Base-by-base conservation (phyloP, 1,140 invertebrate genomes). In the Philotrypesis tridentata region DNA sequence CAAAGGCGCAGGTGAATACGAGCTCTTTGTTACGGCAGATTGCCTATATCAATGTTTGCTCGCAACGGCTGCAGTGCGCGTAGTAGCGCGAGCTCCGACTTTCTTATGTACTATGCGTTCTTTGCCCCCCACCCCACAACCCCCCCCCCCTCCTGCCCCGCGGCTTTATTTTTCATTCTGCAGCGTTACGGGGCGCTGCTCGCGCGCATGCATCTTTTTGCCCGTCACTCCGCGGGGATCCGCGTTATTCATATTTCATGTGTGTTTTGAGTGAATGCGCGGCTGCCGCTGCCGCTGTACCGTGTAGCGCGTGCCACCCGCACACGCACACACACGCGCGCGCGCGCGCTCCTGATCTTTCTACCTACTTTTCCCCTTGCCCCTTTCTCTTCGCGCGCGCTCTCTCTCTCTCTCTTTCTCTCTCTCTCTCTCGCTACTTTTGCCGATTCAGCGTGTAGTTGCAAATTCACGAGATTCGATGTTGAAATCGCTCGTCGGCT, bases 241-340 rank as follows among this genome's bases (percentile, higher is more conserved):
- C 31, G 29, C 21, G 14, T 33, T 77, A 77, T 67, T 67, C 75
- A 77, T 77, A 67, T 65, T 77, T 77, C 60, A 77, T 27, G 33
- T 67, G 33, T 77, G 61, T 77, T 67, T 77, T 77, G 75, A 77
- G 61, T 77, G 75, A 77, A 77, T 65, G 5, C 43, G 29, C 25
- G 71, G 40, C n/a, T 0, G 23, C 14, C 0, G 14, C 12, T 8
- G 9, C n/a, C 2, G 25, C 9, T n/a, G n/a, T n/a, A n/a, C n/a
- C n/a, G n/a, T n/a, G n/a, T n/a, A n/a, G n/a, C n/a, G n/a, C n/a
- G n/a, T n/a, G n/a, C n/a, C n/a, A n/a, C n/a, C n/a, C n/a, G n/a
- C n/a, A n/a, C n/a, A 27, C 27, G 55, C 4, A 9, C 33, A 37
- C 9, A 37, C 33, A 3, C 3, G 33, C 33, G 9, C 33, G 9